phyloP scores from a whole-genome alignment of 2,888 invertebrate species.

The Thysanoteuthis rhombus region DNA sequence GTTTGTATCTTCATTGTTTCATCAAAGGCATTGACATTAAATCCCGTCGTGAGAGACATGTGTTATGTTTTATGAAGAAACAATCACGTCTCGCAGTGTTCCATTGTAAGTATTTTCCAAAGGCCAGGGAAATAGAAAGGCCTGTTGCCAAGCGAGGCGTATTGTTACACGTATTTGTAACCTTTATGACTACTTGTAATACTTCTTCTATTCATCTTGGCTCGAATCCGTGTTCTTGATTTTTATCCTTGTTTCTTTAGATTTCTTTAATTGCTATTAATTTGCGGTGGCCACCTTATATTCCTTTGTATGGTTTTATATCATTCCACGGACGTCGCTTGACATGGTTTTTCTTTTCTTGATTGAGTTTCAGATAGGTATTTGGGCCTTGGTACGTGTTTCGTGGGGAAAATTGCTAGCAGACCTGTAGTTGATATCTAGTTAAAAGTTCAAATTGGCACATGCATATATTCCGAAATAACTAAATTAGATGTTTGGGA shows the following conservation, averaged over 20 bases:
- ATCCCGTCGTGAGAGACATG: not conserved
- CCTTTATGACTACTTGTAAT: not conserved
- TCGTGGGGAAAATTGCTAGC: too few relatives aligned
- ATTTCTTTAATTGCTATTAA: not conserved
- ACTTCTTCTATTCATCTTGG: not conserved
- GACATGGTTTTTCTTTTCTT: too few relatives aligned
- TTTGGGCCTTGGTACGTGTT: too few relatives aligned
- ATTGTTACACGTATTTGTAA: not conserved
- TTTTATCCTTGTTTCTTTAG: not conserved
- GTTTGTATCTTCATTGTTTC: not conserved
- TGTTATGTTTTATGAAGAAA: not conserved
- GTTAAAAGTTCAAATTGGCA: too few relatives aligned
- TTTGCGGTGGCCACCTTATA: too few relatives aligned
- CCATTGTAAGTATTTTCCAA: not conserved
- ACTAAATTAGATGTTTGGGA: too few relatives aligned
- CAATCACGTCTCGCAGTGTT: not conserved
- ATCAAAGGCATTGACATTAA: not conserved
- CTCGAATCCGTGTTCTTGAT: not conserved
- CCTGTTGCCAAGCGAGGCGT: not conserved
- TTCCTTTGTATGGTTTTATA: too few relatives aligned
- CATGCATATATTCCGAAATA: too few relatives aligned
- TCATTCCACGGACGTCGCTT: too few relatives aligned
- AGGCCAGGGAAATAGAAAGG: not conserved
- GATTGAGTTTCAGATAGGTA: too few relatives aligned
- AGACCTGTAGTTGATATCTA: too few relatives aligned